These are phyloP conservation scores for Neosilurus hyrtlii DNA, from an alignment of 2,797 vertebrate genomes.

Conservation along the genomic window DNA sequence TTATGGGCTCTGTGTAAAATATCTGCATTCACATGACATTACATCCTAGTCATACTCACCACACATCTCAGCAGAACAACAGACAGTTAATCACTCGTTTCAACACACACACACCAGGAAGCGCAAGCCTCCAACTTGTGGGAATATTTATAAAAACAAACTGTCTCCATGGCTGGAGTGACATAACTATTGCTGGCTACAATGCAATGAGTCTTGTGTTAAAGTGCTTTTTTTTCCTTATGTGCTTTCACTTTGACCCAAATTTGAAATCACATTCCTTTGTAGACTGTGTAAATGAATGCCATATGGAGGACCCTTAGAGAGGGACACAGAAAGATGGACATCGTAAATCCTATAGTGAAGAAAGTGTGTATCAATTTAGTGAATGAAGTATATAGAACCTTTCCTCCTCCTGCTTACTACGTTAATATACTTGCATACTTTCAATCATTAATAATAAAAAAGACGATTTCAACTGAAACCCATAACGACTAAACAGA, in stretches of 20 bases:
- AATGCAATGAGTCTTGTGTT: constrained; percentile 23
- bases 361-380: constrained; percentile 20
- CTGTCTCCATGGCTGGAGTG: constrained; percentile 36
- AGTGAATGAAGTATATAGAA: not conserved
- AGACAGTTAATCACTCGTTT: constrained; percentile 58
- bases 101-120: constrained; percentile 14
- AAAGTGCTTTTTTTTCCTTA: constrained; percentile 46
- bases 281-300: constrained; percentile 64
- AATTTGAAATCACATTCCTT: constrained; percentile 65
- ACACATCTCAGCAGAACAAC: constrained; percentile 51
- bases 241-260: constrained; percentile 63
- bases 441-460: not conserved
- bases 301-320: constrained; percentile 60
- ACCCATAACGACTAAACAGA: not conserved
- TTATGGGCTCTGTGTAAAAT: constrained; percentile 57
- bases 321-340: constrained; percentile 46
- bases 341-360: constrained; percentile 33
- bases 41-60: constrained; percentile 57
- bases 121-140: constrained; percentile 14
- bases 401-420: not conserved
- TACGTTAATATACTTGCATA: too few relatives aligned
- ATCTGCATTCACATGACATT: constrained; percentile 58
- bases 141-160: constrained; percentile 40
- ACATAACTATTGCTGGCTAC: constrained; percentile 39
- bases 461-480: not conserved